Evolutionary conservation across 2,797 vertebrate genomes (phyloP), one percentile per base, ranked within the genome.

Genomic region (Rachycentron canadum): DNA sequence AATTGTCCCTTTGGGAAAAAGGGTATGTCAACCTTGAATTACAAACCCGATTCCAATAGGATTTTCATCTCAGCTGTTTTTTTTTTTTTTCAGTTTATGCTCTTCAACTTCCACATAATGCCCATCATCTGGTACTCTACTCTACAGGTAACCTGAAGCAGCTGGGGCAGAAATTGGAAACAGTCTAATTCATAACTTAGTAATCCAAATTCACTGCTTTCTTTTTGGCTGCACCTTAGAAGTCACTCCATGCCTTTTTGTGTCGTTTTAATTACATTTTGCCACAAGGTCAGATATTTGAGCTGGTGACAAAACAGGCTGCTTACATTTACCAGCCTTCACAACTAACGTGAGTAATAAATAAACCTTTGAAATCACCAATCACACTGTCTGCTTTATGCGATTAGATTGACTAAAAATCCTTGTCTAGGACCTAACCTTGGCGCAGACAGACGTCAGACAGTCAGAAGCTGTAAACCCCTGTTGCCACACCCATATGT

Each of bases 71-170:
- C 28, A 73, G 56, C 34, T 45, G 25, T 7, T 50, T 47, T 50
- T 64, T 43, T 52, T 70, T 77, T n/a, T n/a, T n/a, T n/a, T n/a
- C n/a, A 7, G 64, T 84, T 72, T 66, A 81, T 81, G 62, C 52
- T 25, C 65, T 76, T 38, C 59, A 47, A 62, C 62, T 56, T 69
- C 23, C 34, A 52, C 63, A 45, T 75, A 71, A 75, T 78, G 57
- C 60, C 64, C 49, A 36, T 78, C 43, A 47, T 67, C 43, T 73
- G 69, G 26, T 68, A 32, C 36, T 77, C 49, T 16, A 53, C 66
- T 82, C 56, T 70, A 67, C 32, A 69, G 67, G 73, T 86, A 80
- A 86, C 70, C 72, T 32, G 55, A 73, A 76, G 45, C 77, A 77
- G 74, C 72, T 32, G 25, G 57, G 1, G 13, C 49, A 58, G 16